Conservation (phyloP, 2,113 vertebrate genomes). For the Rhinichthys klamathensis region DNA sequence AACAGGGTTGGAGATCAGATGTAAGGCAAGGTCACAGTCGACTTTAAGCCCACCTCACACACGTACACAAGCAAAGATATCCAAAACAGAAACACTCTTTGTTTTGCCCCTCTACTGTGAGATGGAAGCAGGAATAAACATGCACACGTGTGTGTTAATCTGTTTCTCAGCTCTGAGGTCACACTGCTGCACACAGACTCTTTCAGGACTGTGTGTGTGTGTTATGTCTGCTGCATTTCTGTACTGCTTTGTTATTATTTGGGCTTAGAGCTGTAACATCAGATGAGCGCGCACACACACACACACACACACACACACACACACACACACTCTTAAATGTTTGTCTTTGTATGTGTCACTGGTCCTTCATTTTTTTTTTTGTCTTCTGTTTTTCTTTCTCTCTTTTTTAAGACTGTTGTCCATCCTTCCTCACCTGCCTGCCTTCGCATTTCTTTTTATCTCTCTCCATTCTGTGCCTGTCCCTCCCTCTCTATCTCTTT, state of each 20-base stretch:
- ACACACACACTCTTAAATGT: neutral
- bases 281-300: neutral
- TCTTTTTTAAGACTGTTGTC: neutral
- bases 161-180: slow-evolving; percentile 41
- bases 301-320: neutral
- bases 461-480: slow-evolving; percentile 50
- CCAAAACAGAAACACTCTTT: slow-evolving; percentile 53
- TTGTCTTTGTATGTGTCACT: slow-evolving; percentile 34
- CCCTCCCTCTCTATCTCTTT: slow-evolving; percentile 55
- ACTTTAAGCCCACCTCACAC: slow-evolving; percentile 22
- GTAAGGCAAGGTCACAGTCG: slow-evolving; percentile 53
- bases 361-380: slow-evolving; percentile 49
- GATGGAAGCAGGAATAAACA: slow-evolving; percentile 65
- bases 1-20: slow-evolving; percentile 65
- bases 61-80: slow-evolving; percentile 20
- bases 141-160: slow-evolving; percentile 58
- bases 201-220: slow-evolving; percentile 28
- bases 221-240: neutral
- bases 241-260: slow-evolving; percentile 22
- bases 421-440: neutral
- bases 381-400: slow-evolving; percentile 43
- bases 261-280: slow-evolving; percentile 18
- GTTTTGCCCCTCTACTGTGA: slow-evolving; percentile 64
- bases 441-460: slow-evolving; percentile 13
- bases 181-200: slow-evolving; percentile 41